Conservation (phyloP, 2,888 invertebrate species). For the Polia nebulosa region DNA sequence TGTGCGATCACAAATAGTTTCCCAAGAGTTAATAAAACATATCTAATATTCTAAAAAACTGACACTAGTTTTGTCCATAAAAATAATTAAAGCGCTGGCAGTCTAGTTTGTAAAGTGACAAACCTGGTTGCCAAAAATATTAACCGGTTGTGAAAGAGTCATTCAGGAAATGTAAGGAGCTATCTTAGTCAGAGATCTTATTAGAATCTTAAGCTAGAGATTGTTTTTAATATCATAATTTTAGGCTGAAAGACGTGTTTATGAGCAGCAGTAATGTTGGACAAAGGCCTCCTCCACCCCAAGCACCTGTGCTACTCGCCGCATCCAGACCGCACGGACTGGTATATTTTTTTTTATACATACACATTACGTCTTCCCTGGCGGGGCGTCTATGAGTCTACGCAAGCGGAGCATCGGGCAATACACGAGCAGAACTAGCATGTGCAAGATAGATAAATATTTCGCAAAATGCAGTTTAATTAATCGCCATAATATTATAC, state of each 20-base stretch:
- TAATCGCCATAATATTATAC: not conserved
- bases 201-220: not conserved
- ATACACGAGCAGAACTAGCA: not conserved
- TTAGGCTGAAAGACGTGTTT: not conserved
- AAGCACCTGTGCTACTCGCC: not conserved
- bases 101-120: not conserved
- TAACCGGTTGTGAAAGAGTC: not conserved
- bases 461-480: conserved; percentile 27
- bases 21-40: not conserved
- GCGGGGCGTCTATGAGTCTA: not conserved
- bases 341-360: not conserved
- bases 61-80: not conserved
- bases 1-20: not conserved
- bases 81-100: not conserved
- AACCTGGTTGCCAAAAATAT: not conserved
- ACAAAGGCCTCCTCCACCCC: not conserved
- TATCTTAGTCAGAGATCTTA: not conserved
- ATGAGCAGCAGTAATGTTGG: not conserved
- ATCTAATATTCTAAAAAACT: not conserved
- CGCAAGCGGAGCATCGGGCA: conserved; percentile 8
- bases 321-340: not conserved
- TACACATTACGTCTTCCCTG: not conserved
- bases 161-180: not conserved
- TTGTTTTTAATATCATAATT: not conserved
- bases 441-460: not conserved